Evolutionary conservation across 1,140 invertebrate genomes (phyloP).

Genomic region (Drosophila bifasciata): DNA sequence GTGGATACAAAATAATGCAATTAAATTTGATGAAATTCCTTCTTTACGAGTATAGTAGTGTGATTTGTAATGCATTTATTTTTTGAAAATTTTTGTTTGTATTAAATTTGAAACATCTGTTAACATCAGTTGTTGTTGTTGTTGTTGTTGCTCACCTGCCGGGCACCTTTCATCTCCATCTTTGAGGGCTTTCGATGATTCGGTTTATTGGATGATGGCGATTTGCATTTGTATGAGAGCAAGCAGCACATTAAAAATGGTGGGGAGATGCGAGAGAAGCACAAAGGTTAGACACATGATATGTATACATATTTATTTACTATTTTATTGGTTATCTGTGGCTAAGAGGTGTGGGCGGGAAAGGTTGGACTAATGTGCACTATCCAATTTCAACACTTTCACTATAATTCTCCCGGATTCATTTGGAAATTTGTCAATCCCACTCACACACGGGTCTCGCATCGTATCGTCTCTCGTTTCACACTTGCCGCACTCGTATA

Average conservation of each 20-base stretch:
- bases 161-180: slow-evolving; percentile 88
- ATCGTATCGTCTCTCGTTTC: not conserved
- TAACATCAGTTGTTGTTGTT: slow-evolving; percentile 43
- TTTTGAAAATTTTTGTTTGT: slow-evolving; percentile 36
- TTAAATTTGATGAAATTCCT: slow-evolving; percentile 24
- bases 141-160: slow-evolving; percentile 86
- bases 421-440: slow-evolving; percentile 27
- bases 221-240: slow-evolving; percentile 59
- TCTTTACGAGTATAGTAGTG: too few relatives aligned
- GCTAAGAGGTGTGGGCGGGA: not conserved
- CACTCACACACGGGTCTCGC: not conserved
- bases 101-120: slow-evolving; percentile 24
- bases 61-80: slow-evolving; percentile 22
- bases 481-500: slow-evolving; percentile 2
- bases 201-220: slow-evolving; percentile 18
- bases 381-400: slow-evolving; percentile 72
- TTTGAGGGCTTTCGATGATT: slow-evolving; percentile 85
- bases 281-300: slow-evolving; percentile 69
- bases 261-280: slow-evolving; percentile 62
- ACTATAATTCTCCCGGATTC: slow-evolving; percentile 27
- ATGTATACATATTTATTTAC: slow-evolving; percentile 31
- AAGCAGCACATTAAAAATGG: slow-evolving; percentile 66
- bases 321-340: slow-evolving; percentile 21
- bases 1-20: slow-evolving; percentile 19
- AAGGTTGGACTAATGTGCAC: slow-evolving; percentile 3